Base-by-base conservation (phyloP, 2,888 invertebrate species). In the Punctoribates punctum region DNA sequence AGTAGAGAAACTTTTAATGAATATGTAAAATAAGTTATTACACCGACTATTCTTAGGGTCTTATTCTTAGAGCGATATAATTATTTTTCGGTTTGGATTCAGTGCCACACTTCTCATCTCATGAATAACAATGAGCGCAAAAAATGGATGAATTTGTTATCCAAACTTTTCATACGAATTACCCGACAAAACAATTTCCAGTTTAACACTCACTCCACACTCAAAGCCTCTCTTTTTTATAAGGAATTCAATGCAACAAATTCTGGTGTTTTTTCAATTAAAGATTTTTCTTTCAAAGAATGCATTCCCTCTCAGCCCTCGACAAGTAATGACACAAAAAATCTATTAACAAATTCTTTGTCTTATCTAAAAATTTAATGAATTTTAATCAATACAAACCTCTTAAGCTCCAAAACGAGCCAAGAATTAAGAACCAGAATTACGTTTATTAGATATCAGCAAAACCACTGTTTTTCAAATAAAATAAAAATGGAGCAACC, bases 1-100 rank as follows among this genome's bases (percentile, higher is more conserved):
- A 57, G 9, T 17, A 9, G 29, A 29, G 27, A 65, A 6, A 65
- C 13, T 27, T 65, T 65, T 65, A 65, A 65, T 65, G 65, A 65
- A 65, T 65, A 65, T 65, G 65, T 29, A 65, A 65, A 65, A 65
- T 65, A 65, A 65, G 65, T 65, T 29, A 29, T 65, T 65, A 29
- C 29, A 65, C 65, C 60, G 60, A 51, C 60, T 60, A 60, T 60
- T 60, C n/a, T 60, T 4, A 51, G 15, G 13, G 11, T 6, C 27
- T 65, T 27, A 29, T 27, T 34, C 9, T 13, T 65, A 27, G 6
- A 29, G 17, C 20, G 20, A 17, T 34, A 65, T 65, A 65, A 65
- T 65, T 65, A 29, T 65, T 65, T 65, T 29, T 65, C 20, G 60
- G n/a, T 60, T 51, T 20, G 60, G 20, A 20, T 60, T 60, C 29